Conservation (phyloP, 2,113 vertebrate species). For the Hippocampus abdominalis region DNA sequence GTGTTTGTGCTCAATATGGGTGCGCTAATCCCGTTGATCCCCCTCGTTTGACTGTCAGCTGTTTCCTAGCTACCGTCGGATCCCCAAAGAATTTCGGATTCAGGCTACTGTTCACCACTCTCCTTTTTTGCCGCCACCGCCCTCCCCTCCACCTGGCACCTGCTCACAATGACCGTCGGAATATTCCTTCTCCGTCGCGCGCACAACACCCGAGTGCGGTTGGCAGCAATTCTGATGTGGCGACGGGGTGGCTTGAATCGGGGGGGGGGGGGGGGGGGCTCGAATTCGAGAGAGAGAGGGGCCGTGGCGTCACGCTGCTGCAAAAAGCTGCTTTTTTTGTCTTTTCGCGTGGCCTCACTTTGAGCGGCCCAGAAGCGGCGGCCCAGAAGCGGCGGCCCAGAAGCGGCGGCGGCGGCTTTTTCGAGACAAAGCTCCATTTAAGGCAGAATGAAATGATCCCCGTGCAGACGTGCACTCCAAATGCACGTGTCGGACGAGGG, state of each 20-base stretch:
- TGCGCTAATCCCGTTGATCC: conserved; percentile 69
- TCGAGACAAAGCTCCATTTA: conserved; percentile 48
- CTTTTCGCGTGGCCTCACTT: conserved; percentile 58
- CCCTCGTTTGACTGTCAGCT: conserved; percentile 72
- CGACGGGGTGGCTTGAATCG: conserved; percentile 40
- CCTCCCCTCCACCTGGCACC: conserved; percentile 29
- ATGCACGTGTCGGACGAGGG: conserved; percentile 9
- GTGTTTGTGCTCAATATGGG: conserved; percentile 62
- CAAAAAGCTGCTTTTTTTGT: conserved; percentile 51
- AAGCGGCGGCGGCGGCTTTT: conserved; percentile 44
- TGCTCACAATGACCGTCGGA: conserved; percentile 18
- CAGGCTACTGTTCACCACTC: conserved; percentile 60
- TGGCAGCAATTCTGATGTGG: conserved; percentile 26
- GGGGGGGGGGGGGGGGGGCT: not conserved
- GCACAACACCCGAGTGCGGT: conserved; percentile 16
- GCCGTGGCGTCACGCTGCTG: conserved; percentile 32
- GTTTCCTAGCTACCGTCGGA: conserved; percentile 66
- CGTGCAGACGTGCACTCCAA: conserved; percentile 10
- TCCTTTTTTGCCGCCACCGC: conserved; percentile 18
- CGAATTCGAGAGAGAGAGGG: conserved; percentile 9
- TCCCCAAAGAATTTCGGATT: conserved; percentile 69
- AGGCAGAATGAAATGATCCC: conserved; percentile 47
- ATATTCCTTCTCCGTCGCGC: conserved; percentile 30
- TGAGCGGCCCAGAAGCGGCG: conserved; percentile 41
- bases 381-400: conserved; percentile 33